phyloP scores from a whole-genome alignment of 1,140 invertebrate genomes.

The Thaumetopoea pityocampa region DNA sequence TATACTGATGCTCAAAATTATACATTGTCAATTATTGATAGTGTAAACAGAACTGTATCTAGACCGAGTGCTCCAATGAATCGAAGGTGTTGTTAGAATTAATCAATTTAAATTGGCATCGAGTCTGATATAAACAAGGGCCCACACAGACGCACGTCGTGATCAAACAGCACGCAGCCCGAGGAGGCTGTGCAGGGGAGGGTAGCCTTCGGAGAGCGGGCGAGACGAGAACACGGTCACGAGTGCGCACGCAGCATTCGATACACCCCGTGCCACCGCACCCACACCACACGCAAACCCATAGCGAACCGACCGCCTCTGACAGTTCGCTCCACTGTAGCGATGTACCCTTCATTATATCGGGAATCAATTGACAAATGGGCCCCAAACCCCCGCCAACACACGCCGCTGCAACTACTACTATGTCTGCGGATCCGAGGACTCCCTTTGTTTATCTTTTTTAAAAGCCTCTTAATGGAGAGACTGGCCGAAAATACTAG shows the following conservation, averaged over 20 bases:
- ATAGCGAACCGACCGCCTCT: slow-evolving; percentile 55
- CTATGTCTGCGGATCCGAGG: not conserved
- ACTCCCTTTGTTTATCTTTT: slow-evolving; percentile 33
- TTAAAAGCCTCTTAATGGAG: slow-evolving; percentile 31
- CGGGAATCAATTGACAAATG: slow-evolving; percentile 72
- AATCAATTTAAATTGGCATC: slow-evolving; percentile 70
- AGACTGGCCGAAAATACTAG: slow-evolving; percentile 18
- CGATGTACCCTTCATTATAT: slow-evolving; percentile 71
- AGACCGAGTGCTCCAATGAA: slow-evolving; percentile 24
- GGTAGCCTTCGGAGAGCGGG: slow-evolving; percentile 22
- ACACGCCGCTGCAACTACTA: slow-evolving; percentile 1
- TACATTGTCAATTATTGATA: too few relatives aligned
- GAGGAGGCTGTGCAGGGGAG: slow-evolving; percentile 45
- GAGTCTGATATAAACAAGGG: slow-evolving; percentile 69
- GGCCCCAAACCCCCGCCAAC: slow-evolving; percentile 16
- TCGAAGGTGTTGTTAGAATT: slow-evolving; percentile 59
- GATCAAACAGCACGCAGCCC: slow-evolving; percentile 64
- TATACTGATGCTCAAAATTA: too few relatives aligned
- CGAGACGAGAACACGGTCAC: slow-evolving; percentile 43
- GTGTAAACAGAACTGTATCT: too few relatives aligned
- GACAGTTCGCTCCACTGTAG: slow-evolving; percentile 58
- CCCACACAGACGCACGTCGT: slow-evolving; percentile 58
- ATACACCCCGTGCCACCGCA: slow-evolving; percentile 43
- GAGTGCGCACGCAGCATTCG: slow-evolving; percentile 62
- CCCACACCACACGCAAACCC: slow-evolving; percentile 49